Evolutionary conservation across 2,113 vertebrate genomes (phyloP).

Genomic region (Glareola pratincola): DNA sequence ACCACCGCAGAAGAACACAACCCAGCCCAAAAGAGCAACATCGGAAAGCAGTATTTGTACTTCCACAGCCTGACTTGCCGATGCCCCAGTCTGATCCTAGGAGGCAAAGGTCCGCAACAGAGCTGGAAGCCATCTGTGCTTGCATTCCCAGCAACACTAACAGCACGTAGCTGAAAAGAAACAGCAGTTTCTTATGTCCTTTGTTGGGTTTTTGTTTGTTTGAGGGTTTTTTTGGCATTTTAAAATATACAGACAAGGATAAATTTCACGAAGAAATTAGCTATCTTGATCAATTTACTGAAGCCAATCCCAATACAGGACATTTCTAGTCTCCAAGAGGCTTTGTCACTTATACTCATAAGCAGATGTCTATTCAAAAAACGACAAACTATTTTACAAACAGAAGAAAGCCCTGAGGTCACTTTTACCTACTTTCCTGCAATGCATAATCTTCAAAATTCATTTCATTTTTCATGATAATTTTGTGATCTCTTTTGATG

Average conservation of each 20-base stretch:
- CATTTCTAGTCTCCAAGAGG: neutral
- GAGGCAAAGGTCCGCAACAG: neutral
- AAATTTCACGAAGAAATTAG: neutral
- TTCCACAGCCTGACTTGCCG: neutral
- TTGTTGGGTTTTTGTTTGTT: neutral
- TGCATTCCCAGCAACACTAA: neutral
- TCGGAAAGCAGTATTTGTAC: neutral
- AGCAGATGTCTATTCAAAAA: neutral
- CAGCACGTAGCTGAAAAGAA: neutral
- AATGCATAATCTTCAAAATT: slow-evolving; percentile 1
- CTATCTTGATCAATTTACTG: neutral
- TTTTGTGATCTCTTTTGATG: slow-evolving; percentile 39
- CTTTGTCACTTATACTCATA: neutral
- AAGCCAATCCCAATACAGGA: neutral
- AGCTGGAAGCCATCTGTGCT: neutral
- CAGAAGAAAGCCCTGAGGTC: slow-evolving; percentile 7
- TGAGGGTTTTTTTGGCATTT: neutral
- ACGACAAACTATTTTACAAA: neutral
- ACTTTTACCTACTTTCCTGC: neutral
- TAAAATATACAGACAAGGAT: neutral
- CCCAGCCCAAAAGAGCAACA: neutral
- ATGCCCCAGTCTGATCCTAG: neutral
- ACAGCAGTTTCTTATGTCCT: neutral
- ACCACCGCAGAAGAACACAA: neutral
- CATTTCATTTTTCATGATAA: slow-evolving; percentile 5